A percentile compares a stretch with the other conserved stretches of the same genome.
These are phyloP conservation scores for Chymomyza amoena DNA, from an alignment of 2,888 invertebrate species.

Conservation along the genomic window DNA sequence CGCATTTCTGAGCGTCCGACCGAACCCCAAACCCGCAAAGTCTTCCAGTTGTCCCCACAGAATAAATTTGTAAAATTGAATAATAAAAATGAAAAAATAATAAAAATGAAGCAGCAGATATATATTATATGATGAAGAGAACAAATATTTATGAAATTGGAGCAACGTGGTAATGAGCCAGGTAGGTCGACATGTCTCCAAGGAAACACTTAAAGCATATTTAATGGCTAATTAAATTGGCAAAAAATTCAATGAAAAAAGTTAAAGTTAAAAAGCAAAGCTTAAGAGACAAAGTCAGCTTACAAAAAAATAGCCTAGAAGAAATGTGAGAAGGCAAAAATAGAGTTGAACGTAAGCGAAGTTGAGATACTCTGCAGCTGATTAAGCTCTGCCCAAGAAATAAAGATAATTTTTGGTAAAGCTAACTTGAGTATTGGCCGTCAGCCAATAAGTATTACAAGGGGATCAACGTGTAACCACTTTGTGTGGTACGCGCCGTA, in stretches of 20 bases:
- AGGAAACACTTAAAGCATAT: constrained; percentile 22
- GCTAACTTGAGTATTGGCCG: too few species aligned
- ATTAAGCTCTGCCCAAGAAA: too few species aligned
- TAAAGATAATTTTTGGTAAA: too few species aligned
- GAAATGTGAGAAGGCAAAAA: neutral
- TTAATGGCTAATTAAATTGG: constrained; percentile 70
- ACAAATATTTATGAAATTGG: constrained; percentile 50
- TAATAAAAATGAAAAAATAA: constrained; percentile 31
- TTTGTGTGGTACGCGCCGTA: too few species aligned
- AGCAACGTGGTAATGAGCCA: constrained; percentile 16
- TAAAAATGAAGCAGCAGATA: neutral
- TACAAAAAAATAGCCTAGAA: neutral
- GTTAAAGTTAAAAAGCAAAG: constrained; percentile 11
- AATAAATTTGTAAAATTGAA: constrained; percentile 44
- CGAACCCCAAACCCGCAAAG: too few species aligned
- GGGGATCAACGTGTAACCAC: too few species aligned
- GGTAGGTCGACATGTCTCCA: constrained; percentile 2
- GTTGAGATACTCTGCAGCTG: too few species aligned
- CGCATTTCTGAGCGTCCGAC: constrained; percentile 26
- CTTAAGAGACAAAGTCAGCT: neutral
- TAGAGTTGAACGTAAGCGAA: too few species aligned
- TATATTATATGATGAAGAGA: neutral
- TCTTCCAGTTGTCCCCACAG: neutral
- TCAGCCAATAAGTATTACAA: too few species aligned
- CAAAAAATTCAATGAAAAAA: constrained; percentile 6